phyloP scores from a whole-genome alignment of 2,113 vertebrate species.

The Zosterops japonicus region DNA sequence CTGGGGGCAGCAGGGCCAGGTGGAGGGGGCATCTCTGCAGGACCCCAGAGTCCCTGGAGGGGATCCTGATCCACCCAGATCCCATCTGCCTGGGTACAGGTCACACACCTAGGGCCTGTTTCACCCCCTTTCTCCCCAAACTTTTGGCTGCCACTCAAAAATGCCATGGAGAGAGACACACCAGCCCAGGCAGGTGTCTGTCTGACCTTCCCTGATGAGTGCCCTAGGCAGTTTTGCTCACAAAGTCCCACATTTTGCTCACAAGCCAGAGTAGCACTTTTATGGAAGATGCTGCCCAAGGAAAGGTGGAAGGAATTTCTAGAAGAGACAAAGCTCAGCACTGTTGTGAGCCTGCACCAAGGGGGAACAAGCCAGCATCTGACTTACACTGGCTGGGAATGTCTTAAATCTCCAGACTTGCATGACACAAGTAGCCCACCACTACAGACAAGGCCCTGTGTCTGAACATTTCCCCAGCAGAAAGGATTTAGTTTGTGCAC shows the following conservation, averaged over 20 bases:
- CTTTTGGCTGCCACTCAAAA: not conserved
- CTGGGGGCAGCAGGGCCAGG: not conserved
- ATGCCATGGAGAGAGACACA: accelerated
- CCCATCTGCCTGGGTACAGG: not conserved
- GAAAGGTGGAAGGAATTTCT: not conserved
- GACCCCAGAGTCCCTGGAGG: not conserved
- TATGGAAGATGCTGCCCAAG: not conserved
- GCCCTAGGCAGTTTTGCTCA: not conserved
- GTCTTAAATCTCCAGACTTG: not conserved
- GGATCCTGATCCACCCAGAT: not conserved
- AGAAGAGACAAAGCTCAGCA: not conserved
- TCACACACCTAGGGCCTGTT: not conserved
- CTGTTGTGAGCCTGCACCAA: not conserved
- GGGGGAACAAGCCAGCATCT: not conserved
- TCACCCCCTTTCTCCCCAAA: not conserved
- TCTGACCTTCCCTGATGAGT: not conserved
- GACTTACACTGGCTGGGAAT: not conserved
- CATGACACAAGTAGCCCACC: no score
- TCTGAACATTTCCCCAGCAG: not conserved
- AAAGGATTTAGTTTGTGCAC: not conserved
- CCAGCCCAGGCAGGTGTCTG: not conserved
- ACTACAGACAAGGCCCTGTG: not conserved
- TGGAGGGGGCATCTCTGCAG: not conserved
- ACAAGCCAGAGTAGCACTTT: not conserved
- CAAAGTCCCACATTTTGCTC: not conserved